A percentile compares a stretch with the other conserved stretches of the same genome.
phyloP scores from a whole-genome alignment of 2,797 vertebrate species.

The Parauchenoglanis ngamensis region DNA sequence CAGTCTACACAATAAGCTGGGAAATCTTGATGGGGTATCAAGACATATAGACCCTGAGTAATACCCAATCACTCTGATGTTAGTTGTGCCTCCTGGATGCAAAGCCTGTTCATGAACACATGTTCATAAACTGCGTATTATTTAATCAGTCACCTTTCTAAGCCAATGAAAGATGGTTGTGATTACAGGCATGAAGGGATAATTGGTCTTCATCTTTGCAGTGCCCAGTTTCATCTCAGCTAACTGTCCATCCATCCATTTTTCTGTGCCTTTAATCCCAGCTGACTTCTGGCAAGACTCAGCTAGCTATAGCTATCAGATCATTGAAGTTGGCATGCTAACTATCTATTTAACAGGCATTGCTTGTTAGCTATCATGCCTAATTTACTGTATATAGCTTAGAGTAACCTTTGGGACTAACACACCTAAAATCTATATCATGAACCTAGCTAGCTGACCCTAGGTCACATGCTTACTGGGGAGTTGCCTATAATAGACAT shows the following conservation, averaged over 20 bases:
- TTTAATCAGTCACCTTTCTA: not conserved
- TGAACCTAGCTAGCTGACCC: not conserved
- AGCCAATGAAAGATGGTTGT: not conserved
- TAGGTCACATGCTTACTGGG: not conserved
- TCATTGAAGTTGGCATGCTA: not conserved
- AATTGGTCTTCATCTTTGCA: not conserved
- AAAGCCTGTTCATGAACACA: not conserved
- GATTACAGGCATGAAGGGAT: not conserved
- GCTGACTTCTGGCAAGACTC: too few relatives aligned
- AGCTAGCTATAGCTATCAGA: not conserved
- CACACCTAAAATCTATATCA: not conserved
- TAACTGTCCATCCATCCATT: not conserved
- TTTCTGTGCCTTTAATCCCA: too few relatives aligned
- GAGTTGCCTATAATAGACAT: not conserved
- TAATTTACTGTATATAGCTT: not conserved
- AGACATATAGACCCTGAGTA: not conserved
- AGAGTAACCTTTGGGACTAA: not conserved
- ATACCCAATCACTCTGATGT: not conserved
- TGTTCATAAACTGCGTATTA: not conserved
- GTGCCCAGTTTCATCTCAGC: not conserved
- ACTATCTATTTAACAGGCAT: not conserved
- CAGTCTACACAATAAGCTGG: not conserved
- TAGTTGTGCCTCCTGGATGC: not conserved
- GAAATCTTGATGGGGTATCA: not conserved
- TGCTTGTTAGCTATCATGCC: not conserved